phyloP scores from a whole-genome alignment of 1,140 invertebrate genomes.

The Lutraria rhynchaena region DNA sequence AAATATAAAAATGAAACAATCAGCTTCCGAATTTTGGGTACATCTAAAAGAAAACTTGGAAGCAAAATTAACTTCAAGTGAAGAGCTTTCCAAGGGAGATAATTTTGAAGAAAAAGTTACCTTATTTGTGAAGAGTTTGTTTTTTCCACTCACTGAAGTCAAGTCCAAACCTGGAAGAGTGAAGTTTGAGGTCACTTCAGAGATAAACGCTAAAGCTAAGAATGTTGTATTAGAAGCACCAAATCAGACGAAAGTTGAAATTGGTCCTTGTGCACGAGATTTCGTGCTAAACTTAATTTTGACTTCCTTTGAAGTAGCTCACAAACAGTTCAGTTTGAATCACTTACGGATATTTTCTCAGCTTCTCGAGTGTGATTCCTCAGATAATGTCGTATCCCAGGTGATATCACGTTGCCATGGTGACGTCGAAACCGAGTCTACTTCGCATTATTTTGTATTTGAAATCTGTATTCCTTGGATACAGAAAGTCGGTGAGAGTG shows the following conservation, averaged over 20 bases:
- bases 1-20: background rate
- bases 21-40: slow-evolving; percentile 61
- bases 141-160: slow-evolving; percentile 49
- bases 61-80: slow-evolving; percentile 46
- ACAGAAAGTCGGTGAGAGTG: slow-evolving; percentile 49
- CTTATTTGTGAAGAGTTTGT: slow-evolving; percentile 60
- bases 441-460: slow-evolving; percentile 69
- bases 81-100: slow-evolving; percentile 35
- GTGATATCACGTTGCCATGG: slow-evolving; percentile 67
- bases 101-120: slow-evolving; percentile 60
- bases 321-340: slow-evolving; percentile 50
- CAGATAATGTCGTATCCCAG: slow-evolving; percentile 61
- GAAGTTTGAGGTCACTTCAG: slow-evolving; percentile 42
- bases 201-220: background rate
- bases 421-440: slow-evolving; percentile 57
- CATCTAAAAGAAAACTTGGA: slow-evolving; percentile 60
- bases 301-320: slow-evolving; percentile 61
- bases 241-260: background rate
- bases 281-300: slow-evolving; percentile 64
- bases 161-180: slow-evolving; percentile 63
- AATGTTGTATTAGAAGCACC: slow-evolving; percentile 9
- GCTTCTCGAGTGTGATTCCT: slow-evolving; percentile 61
- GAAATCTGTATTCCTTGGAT: slow-evolving; percentile 70
- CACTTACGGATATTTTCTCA: slow-evolving; percentile 66
- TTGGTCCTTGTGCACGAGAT: background rate